These are phyloP conservation scores for Cryptomyrus ogoouensis DNA, from an alignment of 2,113 vertebrate species.

Conservation along the genomic window DNA sequence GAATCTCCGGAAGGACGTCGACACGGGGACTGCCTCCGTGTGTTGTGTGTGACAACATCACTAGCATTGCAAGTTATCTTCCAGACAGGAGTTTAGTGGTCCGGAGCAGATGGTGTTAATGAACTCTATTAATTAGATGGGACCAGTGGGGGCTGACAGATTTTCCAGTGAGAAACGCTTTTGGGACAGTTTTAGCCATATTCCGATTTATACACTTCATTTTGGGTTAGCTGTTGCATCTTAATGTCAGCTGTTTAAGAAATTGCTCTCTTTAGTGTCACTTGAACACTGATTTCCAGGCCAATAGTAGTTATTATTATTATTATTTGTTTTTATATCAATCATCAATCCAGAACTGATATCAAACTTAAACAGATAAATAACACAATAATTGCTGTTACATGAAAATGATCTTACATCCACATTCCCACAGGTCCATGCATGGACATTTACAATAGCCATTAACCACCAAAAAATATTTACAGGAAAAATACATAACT, in stretches of 20 bases:
- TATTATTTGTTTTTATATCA: neutral
- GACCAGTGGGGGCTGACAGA: neutral
- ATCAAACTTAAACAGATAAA: neutral
- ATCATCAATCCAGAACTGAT: neutral
- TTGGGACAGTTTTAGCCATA: neutral
- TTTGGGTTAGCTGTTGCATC: neutral
- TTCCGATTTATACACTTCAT: neutral
- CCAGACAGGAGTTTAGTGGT: neutral
- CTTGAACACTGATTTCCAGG: neutral
- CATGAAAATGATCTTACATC: neutral
- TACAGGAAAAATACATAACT: neutral
- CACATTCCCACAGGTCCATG: neutral
- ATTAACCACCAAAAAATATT: neutral
- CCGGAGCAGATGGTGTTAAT: neutral
- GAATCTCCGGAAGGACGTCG: neutral
- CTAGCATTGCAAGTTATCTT: neutral
- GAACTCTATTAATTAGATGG: neutral
- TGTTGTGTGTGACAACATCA: neutral
- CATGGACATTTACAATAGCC: neutral
- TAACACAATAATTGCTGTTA: neutral
- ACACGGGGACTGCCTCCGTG: neutral
- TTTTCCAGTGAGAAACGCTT: neutral
- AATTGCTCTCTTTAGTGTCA: neutral
- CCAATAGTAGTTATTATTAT: neutral
- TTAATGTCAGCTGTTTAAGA: neutral